Base-by-base conservation (phyloP, 2,113 vertebrate genomes). In the Sminthopsis crassicaudata region DNA sequence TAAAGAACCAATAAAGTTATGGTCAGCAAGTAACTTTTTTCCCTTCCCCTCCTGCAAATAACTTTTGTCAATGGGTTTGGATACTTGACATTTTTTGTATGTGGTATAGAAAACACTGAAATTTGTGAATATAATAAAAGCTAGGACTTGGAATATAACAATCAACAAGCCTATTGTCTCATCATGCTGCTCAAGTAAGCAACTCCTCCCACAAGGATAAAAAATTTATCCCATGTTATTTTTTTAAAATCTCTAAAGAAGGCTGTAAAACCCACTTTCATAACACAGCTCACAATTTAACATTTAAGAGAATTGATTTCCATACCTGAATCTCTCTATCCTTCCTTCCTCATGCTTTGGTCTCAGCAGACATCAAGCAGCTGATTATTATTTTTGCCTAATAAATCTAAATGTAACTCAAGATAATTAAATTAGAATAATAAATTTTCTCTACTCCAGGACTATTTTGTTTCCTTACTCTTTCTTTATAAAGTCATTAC, bases 401-500 rank as follows among this genome's bases (percentile, higher is more conserved):
- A 88, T 36, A 92, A 92, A 36, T 14, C 60, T 67, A 36, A 16
- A 60, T 2, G 11, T 1, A 60, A 60, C 57, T 60, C 57, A 30
- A 30, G 57, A 60, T 27, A 8, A 55, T 55, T 26, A 60, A 60
- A 30, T 2, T 10, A 90, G n/a, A n/a, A n/a, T n/a, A n/a, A n/a
- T n/a, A n/a, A n/a, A 90, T 91, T 53, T 30, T 94, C 94, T 46
- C 46, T 30, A 48, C 8, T 90, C 46, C 46, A 53, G 24, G 22
- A n/a, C 42, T 55, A 67, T n/a, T 93, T 27, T 91, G 36, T 92
- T 53, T 76, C 36, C 36, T 76, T 67, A 55, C 3, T 27, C 50
- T 91, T 67, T 90, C 84, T 88, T 92, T 94, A 92, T 0, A 95
- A 48, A 48, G 2, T 92, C 36, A 26, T 94, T 91, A 93, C 26